These are phyloP conservation scores for Coendou prehensilis DNA, from an alignment of 2,797 vertebrate genomes.

Conservation along the genomic window DNA sequence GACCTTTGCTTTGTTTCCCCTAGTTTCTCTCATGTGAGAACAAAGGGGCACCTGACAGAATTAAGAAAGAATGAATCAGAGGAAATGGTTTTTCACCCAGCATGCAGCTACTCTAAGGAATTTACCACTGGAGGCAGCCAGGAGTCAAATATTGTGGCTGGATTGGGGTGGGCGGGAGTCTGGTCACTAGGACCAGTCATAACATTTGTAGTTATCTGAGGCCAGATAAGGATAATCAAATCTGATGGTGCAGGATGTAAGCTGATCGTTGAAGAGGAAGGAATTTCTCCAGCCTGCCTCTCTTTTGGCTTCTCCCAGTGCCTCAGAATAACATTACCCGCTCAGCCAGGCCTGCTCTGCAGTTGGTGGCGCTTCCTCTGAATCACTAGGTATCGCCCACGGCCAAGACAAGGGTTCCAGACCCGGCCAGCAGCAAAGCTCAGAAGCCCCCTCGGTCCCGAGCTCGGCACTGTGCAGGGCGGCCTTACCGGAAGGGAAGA, in stretches of 20 bases:
- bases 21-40: background rate
- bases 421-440: background rate
- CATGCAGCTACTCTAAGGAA: conserved; percentile 31
- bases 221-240: conserved; percentile 74
- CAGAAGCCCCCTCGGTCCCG: conserved; percentile 1
- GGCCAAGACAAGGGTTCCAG: conserved; percentile 67
- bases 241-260: conserved; percentile 60
- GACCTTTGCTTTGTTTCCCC: background rate
- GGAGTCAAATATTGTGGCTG: conserved; percentile 27
- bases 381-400: conserved; percentile 40
- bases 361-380: conserved; percentile 70
- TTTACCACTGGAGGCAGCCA: conserved; percentile 9
- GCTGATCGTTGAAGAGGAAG: conserved; percentile 42
- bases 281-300: conserved; percentile 58
- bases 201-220: conserved; percentile 67
- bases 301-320: conserved; percentile 32
- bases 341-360: conserved; percentile 61
- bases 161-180: background rate
- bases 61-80: conserved; percentile 51
- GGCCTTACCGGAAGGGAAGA: background rate
- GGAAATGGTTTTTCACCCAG: conserved; percentile 46
- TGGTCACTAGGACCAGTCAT: conserved; percentile 69
- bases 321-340: conserved; percentile 63
- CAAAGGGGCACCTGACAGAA: background rate
- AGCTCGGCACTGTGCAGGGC: background rate